These are phyloP conservation scores for Marasmarcha lunaedactyla DNA, from an alignment of 2,888 invertebrate species.

Conservation along the genomic window DNA sequence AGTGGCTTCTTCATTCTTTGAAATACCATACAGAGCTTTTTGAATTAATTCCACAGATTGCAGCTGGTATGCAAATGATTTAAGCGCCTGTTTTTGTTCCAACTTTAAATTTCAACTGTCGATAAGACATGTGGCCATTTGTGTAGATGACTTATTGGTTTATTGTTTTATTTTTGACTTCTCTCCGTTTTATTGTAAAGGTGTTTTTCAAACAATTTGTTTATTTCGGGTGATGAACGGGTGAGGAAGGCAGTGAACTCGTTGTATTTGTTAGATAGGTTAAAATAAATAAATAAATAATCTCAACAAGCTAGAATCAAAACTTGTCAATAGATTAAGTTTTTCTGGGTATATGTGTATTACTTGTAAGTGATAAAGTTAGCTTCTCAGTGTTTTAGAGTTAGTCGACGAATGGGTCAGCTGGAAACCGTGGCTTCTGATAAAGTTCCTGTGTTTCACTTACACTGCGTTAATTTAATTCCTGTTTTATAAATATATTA, in stretches of 20 bases:
- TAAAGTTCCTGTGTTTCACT: conserved; percentile 42
- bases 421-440: conserved; percentile 52
- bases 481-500: neutral
- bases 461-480: neutral
- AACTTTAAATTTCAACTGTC: neutral
- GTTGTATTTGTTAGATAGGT: conserved; percentile 58
- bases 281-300: conserved; percentile 53
- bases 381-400: conserved; percentile 71
- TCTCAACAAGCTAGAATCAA: conserved; percentile 45
- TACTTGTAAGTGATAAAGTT: conserved; percentile 45
- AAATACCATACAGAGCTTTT: conserved; percentile 1
- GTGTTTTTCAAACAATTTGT: conserved; percentile 13
- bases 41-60: conserved; percentile 8
- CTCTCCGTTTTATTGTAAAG: conserved; percentile 8
- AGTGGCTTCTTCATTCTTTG: conserved; percentile 4
- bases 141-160: conserved; percentile 2
- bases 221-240: conserved; percentile 61
- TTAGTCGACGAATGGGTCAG: conserved; percentile 69
- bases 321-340: conserved; percentile 39
- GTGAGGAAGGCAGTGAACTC: conserved; percentile 41
- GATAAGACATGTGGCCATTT: conserved; percentile 7
- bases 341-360: conserved; percentile 34
- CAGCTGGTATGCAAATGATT: no score
- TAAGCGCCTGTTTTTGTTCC: no score
- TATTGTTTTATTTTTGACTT: neutral